Conservation (phyloP, 2,888 invertebrate species). For the Pycnomerus fuliginosus region DNA sequence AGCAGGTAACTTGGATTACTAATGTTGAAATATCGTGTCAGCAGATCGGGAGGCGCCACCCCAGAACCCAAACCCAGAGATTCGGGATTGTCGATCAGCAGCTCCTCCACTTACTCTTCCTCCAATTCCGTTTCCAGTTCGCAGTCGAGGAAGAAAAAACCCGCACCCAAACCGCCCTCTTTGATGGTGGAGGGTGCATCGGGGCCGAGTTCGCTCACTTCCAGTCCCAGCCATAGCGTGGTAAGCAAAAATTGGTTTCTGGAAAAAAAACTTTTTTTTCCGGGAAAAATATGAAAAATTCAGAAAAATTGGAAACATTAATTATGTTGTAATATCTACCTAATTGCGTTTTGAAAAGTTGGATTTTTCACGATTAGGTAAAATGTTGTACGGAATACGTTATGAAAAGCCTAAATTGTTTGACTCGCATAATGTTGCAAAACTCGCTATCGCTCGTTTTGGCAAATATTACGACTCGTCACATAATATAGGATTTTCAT, state of each 20-base stretch:
- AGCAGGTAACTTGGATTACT: conserved; percentile 1
- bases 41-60: conserved; percentile 32
- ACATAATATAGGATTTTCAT: too few relatives aligned
- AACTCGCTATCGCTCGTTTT: too few relatives aligned
- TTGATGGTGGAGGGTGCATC: conserved; percentile 32
- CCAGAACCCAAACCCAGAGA: conserved; percentile 47
- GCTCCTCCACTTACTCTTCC: conserved; percentile 45
- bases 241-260: conserved; percentile 38
- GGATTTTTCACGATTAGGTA: too few relatives aligned
- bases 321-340: too few relatives aligned
- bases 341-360: too few relatives aligned
- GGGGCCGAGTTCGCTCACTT: conserved; percentile 40
- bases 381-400: too few relatives aligned
- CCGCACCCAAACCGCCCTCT: conserved; percentile 67
- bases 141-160: conserved; percentile 60
- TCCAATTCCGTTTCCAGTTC: conserved; percentile 51
- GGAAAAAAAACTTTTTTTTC: too few relatives aligned
- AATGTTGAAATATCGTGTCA: conserved; percentile 49
- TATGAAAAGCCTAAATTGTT: too few relatives aligned
- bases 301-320: too few relatives aligned
- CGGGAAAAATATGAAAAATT: too few relatives aligned
- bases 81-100: conserved; percentile 39
- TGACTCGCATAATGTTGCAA: too few relatives aligned
- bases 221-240: conserved; percentile 47
- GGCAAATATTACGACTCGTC: too few relatives aligned